These are phyloP conservation scores for Megastigmus dorsalis DNA, from an alignment of 2,888 invertebrate genomes.

Conservation along the genomic window DNA sequence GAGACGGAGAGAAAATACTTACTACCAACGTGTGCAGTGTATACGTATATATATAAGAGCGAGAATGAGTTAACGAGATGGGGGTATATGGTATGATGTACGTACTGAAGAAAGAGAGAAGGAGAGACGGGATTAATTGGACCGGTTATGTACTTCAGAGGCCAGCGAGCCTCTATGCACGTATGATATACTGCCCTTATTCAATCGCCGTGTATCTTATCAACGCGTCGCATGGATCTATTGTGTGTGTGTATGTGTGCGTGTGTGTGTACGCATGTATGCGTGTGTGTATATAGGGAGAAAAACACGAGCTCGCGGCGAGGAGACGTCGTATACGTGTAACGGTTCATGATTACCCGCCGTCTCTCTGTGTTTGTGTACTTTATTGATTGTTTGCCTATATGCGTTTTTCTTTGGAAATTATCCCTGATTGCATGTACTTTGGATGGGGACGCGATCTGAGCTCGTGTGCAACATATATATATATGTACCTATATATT, in stretches of 20 bases:
- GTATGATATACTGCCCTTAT: constrained; percentile 40
- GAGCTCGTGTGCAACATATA: too few relatives aligned
- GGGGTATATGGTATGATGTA: background rate
- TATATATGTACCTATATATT: too few relatives aligned
- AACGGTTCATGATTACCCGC: background rate
- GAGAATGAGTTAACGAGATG: constrained; percentile 26
- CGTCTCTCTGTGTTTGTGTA: background rate
- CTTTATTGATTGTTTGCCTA: constrained; percentile 26
- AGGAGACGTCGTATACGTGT: background rate
- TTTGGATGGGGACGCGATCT: too few relatives aligned
- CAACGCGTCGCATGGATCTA: constrained; percentile 20
- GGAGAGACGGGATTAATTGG: constrained; percentile 39
- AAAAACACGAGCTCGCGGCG: too few relatives aligned
- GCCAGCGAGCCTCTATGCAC: background rate
- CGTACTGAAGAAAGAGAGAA: background rate
- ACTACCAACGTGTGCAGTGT: too few relatives aligned
- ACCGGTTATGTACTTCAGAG: constrained; percentile 24
- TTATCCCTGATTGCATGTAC: too few relatives aligned
- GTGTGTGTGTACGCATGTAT: background rate
- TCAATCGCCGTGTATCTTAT: constrained; percentile 46
- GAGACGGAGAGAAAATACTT: constrained; percentile 4
- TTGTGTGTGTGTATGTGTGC: background rate
- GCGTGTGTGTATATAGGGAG: background rate
- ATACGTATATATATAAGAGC: too few relatives aligned
- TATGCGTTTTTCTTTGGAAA: background rate